Evolutionary conservation across 2,113 vertebrate genomes (phyloP).

Genomic region (Rhynchomys soricoides): DNA sequence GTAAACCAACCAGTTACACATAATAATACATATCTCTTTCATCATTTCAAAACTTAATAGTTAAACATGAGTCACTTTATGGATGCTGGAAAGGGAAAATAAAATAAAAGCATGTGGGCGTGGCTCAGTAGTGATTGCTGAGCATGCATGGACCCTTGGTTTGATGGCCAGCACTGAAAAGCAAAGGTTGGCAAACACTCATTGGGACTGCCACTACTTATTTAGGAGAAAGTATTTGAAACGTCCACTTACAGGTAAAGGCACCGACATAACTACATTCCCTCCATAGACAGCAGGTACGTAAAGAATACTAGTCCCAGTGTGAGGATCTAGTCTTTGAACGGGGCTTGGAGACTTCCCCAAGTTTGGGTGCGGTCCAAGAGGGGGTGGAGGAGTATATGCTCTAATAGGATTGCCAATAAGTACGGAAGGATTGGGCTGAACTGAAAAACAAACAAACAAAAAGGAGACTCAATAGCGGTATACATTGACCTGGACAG

Average conservation of each 20-base stretch:
- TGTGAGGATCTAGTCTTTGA: conserved; percentile 98
- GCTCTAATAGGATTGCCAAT: conserved; percentile 98
- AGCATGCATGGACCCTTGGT: background rate
- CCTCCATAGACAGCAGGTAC: conserved; percentile 99
- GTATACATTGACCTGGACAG: conserved; percentile 4
- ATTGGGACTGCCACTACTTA: background rate
- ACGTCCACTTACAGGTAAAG: conserved; percentile 93
- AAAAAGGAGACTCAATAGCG: conserved; percentile 57
- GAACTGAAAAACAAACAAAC: conserved; percentile 89
- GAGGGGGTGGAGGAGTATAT: conserved; percentile 93
- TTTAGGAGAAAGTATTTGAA: conserved; percentile 50
- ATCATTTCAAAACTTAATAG: conserved; percentile 35
- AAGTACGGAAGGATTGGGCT: conserved; percentile 95
- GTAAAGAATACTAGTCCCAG: conserved; percentile 97
- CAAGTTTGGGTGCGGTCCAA: conserved; percentile 92
- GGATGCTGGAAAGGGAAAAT: background rate
- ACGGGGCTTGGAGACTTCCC: conserved; percentile 99
- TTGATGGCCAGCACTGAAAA: background rate
- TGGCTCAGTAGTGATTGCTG: background rate
- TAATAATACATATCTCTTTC: conserved; percentile 39
- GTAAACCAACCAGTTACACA: conserved; percentile 4
- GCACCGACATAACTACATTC: conserved; percentile 99
- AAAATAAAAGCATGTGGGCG: background rate
- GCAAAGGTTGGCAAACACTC: background rate
- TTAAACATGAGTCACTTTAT: conserved; percentile 33